phyloP scores from a whole-genome alignment of 2,888 invertebrate genomes.

The Adelphocoris suturalis region DNA sequence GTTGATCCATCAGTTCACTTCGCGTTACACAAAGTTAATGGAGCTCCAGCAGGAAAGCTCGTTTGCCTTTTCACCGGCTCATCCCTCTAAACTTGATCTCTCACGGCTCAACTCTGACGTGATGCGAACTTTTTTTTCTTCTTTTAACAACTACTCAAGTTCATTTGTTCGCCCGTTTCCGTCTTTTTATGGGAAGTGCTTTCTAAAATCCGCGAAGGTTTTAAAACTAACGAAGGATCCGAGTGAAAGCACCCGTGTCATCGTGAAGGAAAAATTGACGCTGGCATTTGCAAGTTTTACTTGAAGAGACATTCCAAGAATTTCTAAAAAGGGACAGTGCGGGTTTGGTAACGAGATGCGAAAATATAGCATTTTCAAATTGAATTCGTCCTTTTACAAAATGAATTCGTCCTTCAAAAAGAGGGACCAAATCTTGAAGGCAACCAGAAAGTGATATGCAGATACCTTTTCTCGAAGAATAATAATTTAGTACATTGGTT shows the following conservation, averaged over 20 bases:
- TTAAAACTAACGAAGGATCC: no score
- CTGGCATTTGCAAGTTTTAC: no score
- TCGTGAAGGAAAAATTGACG: not conserved
- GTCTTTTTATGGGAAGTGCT: not conserved
- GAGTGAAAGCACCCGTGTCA: not conserved
- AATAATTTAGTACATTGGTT: no score
- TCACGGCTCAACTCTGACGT: not conserved
- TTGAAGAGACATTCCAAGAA: no score
- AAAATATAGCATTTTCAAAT: no score
- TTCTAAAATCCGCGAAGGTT: not conserved
- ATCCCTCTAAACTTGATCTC: not conserved
- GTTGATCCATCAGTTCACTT: slow-evolving; percentile 9
- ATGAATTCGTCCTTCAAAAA: no score
- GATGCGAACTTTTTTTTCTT: not conserved
- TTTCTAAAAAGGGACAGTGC: no score
- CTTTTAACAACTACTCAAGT: not conserved
- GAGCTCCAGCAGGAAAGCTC: not conserved
- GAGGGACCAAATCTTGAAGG: no score
- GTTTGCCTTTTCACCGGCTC: slow-evolving; percentile 9
- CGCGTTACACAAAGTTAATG: slow-evolving; percentile 19
- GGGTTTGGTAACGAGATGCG: no score
- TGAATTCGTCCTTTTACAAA: no score
- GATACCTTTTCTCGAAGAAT: no score
- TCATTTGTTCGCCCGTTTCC: not conserved
- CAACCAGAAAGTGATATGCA: no score